Conservation (phyloP, 2,113 vertebrate species). For the Ibidorhyncha struthersii region DNA sequence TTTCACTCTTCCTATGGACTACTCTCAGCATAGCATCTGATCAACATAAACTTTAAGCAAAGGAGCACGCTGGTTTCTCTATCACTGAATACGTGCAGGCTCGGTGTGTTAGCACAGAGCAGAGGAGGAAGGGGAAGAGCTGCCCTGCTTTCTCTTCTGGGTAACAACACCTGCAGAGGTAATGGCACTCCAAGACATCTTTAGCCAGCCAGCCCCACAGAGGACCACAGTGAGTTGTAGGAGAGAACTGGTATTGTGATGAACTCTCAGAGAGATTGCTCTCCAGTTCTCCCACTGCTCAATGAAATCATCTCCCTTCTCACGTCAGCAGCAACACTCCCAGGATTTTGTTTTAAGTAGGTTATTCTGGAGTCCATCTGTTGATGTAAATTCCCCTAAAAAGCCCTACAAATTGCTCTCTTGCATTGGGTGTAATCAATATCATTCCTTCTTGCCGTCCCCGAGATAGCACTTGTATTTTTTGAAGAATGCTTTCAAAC, state of each 20-base stretch:
- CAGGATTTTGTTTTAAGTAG: not conserved
- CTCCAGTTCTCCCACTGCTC: not conserved
- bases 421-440: not conserved
- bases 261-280: not conserved
- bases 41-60: not conserved
- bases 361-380: not conserved
- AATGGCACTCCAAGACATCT: not conserved
- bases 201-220: not conserved
- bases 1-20: not conserved
- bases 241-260: not conserved
- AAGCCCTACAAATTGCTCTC: not conserved
- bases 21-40: not conserved
- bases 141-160: not conserved
- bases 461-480: not conserved
- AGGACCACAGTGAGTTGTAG: not conserved
- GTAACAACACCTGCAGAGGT: not conserved
- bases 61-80: fast-evolving
- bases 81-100: not conserved
- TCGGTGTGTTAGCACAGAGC: not conserved
- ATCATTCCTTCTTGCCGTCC: not conserved
- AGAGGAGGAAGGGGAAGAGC: not conserved
- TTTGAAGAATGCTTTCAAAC: not conserved
- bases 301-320: not conserved
- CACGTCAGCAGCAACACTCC: not conserved
- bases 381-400: not conserved